Evolutionary conservation across 2,888 invertebrate species (phyloP).

Genomic region (Patella ulyssiponensis): DNA sequence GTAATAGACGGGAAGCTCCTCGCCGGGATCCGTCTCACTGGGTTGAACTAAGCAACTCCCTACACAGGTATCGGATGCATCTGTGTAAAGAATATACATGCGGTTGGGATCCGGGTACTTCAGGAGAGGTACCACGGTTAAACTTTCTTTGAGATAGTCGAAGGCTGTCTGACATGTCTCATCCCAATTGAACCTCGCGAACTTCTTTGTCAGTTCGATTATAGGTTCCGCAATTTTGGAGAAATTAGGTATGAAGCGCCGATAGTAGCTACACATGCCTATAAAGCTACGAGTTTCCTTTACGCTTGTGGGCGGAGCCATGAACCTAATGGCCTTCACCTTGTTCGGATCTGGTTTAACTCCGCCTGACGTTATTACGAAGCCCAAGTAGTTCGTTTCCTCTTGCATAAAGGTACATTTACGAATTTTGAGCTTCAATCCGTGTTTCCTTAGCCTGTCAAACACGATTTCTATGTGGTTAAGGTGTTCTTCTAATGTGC

Average conservation of each 20-base stretch:
- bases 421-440: conserved; percentile 32
- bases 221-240: conserved; percentile 35
- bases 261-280: conserved; percentile 41
- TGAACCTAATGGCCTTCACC: conserved; percentile 27
- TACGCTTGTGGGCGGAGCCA: conserved; percentile 31
- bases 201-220: conserved; percentile 27
- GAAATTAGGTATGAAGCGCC: conserved; percentile 38
- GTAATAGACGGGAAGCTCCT: background rate
- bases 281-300: conserved; percentile 37
- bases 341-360: conserved; percentile 31
- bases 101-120: conserved; percentile 14
- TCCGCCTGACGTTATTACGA: conserved; percentile 28
- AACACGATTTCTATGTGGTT: conserved; percentile 30
- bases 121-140: conserved; percentile 22
- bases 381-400: conserved; percentile 31
- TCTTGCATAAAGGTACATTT: conserved; percentile 35
- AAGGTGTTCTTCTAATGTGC: conserved; percentile 34
- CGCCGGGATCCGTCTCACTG: background rate
- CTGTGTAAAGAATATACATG: conserved; percentile 15
- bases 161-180: conserved; percentile 6
- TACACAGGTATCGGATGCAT: background rate
- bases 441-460: conserved; percentile 24
- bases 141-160: conserved; percentile 16
- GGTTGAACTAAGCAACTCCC: background rate
- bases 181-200: conserved; percentile 3